A percentile compares a stretch with the other conserved stretches of the same genome.
These are phyloP conservation scores for Dasypogon diadema DNA, from an alignment of 2,888 invertebrate genomes.

Conservation along the genomic window DNA sequence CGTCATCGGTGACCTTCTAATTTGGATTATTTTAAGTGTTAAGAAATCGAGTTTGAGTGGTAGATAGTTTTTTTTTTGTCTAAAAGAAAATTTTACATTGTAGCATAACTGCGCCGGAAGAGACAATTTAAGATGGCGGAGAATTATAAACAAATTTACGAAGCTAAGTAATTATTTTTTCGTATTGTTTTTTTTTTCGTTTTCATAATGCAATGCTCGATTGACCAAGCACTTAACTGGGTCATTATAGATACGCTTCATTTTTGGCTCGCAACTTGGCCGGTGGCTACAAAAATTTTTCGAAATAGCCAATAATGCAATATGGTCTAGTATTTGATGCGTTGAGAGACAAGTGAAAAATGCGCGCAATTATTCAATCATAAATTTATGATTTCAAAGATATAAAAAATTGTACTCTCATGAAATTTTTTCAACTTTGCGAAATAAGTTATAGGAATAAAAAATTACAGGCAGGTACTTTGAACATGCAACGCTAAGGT, in stretches of 20 bases:
- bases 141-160: background rate
- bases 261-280: background rate
- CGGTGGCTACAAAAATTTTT: background rate
- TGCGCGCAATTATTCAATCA: background rate
- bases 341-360: background rate
- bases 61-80: too few relatives aligned
- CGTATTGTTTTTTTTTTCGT: conserved; percentile 3
- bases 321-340: background rate
- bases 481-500: too few relatives aligned
- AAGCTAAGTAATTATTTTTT: background rate
- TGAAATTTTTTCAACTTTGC: too few relatives aligned
- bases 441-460: too few relatives aligned
- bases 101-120: background rate
- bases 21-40: too few relatives aligned
- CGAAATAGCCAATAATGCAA: background rate
- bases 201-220: conserved; percentile 1
- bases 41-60: too few relatives aligned
- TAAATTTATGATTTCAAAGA: too few relatives aligned
- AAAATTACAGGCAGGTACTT: too few relatives aligned
- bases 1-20: too few relatives aligned
- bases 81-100: background rate
- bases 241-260: background rate
- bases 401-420: too few relatives aligned
- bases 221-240: conserved; percentile 3
- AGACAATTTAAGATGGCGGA: background rate